Base-by-base conservation (phyloP, 2,888 invertebrate species). In the Eupithecia exiguata region DNA sequence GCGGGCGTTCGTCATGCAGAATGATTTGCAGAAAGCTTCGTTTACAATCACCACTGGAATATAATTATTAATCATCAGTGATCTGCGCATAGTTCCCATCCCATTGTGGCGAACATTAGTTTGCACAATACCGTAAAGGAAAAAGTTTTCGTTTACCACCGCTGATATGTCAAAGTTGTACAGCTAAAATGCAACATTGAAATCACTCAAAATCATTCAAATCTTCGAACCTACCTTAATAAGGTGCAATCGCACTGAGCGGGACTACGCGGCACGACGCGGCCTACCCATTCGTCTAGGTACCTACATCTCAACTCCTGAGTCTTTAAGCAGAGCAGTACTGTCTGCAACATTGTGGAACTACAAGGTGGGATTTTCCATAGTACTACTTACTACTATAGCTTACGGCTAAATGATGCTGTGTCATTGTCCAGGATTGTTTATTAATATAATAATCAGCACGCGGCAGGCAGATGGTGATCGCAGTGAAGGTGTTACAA, bases 41-140 rank as follows among this genome's bases (percentile, higher is more conserved):
- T 93, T 93, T 36, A 92, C 79, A 18, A 91, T 80, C 6, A 92
- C 79, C 78, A 93, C 92, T 93, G 83, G 58, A 88, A 87, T 90
- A 80, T 35, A n/a, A 49, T n/a, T 3, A 53, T 21, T 4, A 53
- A 21, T 53, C n/a, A 10, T 53, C n/a, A 49, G 5, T 53, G 10
- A 21, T 49, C 3, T 9, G n/a, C 46, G 1, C 16, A 3, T 5
- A 4, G 14, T 46, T n/a, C 6, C 1, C 5, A n/a, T n/a, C 6
- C 1, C 5, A n/a, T 0, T 1, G n/a, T 7, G n/a, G 49, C n/a
- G 9, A 2, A 9, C n/a, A 49, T 49, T n/a, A 9, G 49, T n/a
- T 49, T 49, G 49, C 49, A 49, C 46, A 49, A 1, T 18, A 46
- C 46, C 18, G 0, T 16, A 46, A 46, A 7, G 46, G 18, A 18